A percentile compares a stretch with the other conserved stretches of the same genome.
phyloP scores from a whole-genome alignment of 2,888 invertebrate species.

The Acrocyrtus sp. region DNA sequence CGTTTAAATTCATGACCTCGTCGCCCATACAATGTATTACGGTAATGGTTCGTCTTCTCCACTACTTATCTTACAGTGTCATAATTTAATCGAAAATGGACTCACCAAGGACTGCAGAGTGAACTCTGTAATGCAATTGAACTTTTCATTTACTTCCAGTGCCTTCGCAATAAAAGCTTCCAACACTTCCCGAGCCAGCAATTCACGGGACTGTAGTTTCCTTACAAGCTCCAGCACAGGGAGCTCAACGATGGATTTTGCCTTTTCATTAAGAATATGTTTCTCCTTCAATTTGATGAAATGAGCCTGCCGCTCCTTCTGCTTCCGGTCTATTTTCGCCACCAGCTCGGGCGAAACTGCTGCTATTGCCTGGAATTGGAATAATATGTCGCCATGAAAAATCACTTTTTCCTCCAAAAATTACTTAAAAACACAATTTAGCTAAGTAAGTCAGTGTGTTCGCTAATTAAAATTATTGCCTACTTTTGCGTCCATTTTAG shows the following conservation, averaged over 20 bases:
- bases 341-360: slow-evolving; percentile 10
- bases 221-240: slow-evolving; percentile 30
- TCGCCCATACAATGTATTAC: slow-evolving; percentile 11
- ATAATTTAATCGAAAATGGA: slow-evolving; percentile 19
- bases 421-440: too few species aligned
- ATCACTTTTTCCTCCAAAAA: too few species aligned
- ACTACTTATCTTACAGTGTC: slow-evolving; percentile 4
- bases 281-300: slow-evolving; percentile 21
- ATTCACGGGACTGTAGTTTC: slow-evolving; percentile 29
- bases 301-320: slow-evolving; percentile 28
- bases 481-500: too few species aligned
- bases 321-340: slow-evolving; percentile 14
- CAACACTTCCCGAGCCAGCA: slow-evolving; percentile 46
- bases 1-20: slow-evolving; percentile 37
- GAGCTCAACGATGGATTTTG: slow-evolving; percentile 20
- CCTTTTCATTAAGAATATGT: slow-evolving; percentile 24
- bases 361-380: too few species aligned
- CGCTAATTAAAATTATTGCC: too few species aligned
- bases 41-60: slow-evolving; percentile 2
- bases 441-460: too few species aligned
- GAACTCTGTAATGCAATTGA: slow-evolving; percentile 65
- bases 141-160: slow-evolving; percentile 60
- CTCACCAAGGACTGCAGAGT: slow-evolving; percentile 61
- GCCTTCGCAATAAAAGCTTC: slow-evolving; percentile 63
- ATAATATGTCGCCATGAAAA: too few species aligned